phyloP scores from a whole-genome alignment of 1,140 invertebrate species.

The Chionoecetes opilio region DNA sequence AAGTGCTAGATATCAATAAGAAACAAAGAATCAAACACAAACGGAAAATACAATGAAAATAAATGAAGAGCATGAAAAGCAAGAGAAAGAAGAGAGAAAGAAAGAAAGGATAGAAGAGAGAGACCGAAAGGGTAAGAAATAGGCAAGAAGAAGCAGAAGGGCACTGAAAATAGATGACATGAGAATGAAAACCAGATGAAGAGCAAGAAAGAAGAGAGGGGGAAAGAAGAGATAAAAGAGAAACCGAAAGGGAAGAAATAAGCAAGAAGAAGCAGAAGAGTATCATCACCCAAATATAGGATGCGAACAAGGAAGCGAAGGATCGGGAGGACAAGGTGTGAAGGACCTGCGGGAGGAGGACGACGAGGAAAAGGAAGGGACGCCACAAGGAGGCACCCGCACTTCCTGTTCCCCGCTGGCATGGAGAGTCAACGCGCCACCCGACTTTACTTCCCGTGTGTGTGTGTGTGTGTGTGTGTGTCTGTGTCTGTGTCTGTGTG shows the following conservation, averaged over 20 bases:
- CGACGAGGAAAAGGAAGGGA: not conserved
- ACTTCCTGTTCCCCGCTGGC: not conserved
- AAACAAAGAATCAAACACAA: not conserved
- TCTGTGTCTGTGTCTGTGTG: not conserved
- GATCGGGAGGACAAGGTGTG: not conserved
- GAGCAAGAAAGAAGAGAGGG: not conserved
- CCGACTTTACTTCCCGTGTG: constrained; percentile 3
- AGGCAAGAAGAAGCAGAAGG: too few species aligned
- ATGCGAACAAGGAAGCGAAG: not conserved
- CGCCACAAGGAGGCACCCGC: not conserved
- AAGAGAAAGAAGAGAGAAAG: too few species aligned
- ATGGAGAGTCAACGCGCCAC: not conserved
- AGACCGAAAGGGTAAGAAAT: too few species aligned
- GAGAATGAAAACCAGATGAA: not conserved
- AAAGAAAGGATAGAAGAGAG: too few species aligned
- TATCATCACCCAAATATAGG: constrained; percentile 1
- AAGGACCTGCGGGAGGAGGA: not conserved
- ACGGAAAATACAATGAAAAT: not conserved
- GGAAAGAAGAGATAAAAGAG: not conserved
- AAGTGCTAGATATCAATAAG: too few species aligned
- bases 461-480: constrained; percentile 13
- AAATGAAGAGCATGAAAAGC: too few species aligned
- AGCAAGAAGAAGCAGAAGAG: not conserved
- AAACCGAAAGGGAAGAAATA: not conserved
- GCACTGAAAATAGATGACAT: too few species aligned